phyloP scores from a whole-genome alignment of 1,140 invertebrate species.

The Spodoptera litura region DNA sequence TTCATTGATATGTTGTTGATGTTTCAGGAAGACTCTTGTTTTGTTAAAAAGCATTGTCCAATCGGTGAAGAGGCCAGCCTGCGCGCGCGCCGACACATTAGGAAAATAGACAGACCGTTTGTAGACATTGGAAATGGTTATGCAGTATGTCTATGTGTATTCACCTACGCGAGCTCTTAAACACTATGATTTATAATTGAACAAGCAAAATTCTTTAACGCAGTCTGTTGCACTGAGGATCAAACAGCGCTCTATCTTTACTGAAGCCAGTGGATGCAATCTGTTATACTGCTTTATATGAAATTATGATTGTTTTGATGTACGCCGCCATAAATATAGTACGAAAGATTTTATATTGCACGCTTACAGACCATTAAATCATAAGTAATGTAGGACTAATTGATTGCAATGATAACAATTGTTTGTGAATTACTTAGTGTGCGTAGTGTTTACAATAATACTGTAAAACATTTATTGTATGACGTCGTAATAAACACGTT shows the following conservation, averaged over 20 bases:
- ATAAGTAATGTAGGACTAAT: not conserved
- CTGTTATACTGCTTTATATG: not conserved
- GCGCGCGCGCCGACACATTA: slow-evolving; percentile 66
- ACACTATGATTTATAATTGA: slow-evolving; percentile 14
- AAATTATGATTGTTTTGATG: not conserved
- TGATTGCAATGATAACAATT: slow-evolving; percentile 7
- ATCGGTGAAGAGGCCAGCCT: slow-evolving; percentile 61
- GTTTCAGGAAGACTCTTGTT: slow-evolving; percentile 77
- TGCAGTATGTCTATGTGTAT: slow-evolving; percentile 51
- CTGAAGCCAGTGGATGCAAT: not conserved
- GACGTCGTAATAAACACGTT: slow-evolving; percentile 24
- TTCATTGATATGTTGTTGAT: slow-evolving; percentile 79
- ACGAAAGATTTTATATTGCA: not conserved
- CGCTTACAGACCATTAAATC: not conserved
- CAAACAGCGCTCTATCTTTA: slow-evolving; percentile 13
- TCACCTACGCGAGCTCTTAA: slow-evolving; percentile 23
- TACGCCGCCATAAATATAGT: not conserved
- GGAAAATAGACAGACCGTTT: slow-evolving; percentile 79
- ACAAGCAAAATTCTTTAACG: slow-evolving; percentile 24
- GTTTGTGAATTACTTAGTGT: not conserved
- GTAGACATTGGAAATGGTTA: slow-evolving; percentile 59
- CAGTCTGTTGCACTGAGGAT: slow-evolving; percentile 8
- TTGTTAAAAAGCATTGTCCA: slow-evolving; percentile 74
- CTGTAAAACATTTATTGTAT: slow-evolving; percentile 23
- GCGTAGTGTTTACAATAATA: slow-evolving; percentile 28